Evolutionary conservation across 1,140 invertebrate species (phyloP).

Genomic region (Belonocnema kinseyi): DNA sequence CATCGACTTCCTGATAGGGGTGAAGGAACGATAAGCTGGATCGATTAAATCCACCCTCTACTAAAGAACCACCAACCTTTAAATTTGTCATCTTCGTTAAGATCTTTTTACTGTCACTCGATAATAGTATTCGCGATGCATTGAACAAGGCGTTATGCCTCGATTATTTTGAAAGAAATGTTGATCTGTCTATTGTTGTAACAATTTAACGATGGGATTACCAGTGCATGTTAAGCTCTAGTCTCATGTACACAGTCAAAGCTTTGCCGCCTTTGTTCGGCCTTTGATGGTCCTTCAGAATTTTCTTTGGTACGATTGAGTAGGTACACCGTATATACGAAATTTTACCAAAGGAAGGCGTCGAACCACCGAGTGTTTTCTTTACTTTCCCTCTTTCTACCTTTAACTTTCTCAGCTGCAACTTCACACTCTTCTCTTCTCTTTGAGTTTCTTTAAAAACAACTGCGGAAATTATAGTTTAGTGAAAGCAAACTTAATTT

Average conservation of each 20-base stretch:
- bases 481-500: too few relatives aligned
- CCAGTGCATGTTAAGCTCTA: background rate
- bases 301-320: background rate
- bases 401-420: background rate
- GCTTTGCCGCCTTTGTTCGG: background rate
- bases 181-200: background rate
- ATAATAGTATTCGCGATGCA: background rate
- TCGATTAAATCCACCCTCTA: background rate
- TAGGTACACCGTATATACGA: background rate
- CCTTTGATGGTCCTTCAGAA: conserved; percentile 8
- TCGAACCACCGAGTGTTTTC: background rate
- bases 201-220: background rate
- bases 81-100: too few relatives aligned
- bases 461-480: too few relatives aligned
- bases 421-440: too few relatives aligned
- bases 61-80: too few relatives aligned
- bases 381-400: background rate
- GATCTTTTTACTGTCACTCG: background rate
- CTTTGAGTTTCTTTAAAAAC: too few relatives aligned
- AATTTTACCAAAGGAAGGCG: background rate
- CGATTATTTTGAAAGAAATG: background rate
- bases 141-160: background rate
- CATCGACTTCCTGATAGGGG: too few relatives aligned
- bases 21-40: background rate
- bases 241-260: background rate